Evolutionary conservation across 2,888 invertebrate genomes (phyloP).

Genomic region (Luperina nickerlii): DNA sequence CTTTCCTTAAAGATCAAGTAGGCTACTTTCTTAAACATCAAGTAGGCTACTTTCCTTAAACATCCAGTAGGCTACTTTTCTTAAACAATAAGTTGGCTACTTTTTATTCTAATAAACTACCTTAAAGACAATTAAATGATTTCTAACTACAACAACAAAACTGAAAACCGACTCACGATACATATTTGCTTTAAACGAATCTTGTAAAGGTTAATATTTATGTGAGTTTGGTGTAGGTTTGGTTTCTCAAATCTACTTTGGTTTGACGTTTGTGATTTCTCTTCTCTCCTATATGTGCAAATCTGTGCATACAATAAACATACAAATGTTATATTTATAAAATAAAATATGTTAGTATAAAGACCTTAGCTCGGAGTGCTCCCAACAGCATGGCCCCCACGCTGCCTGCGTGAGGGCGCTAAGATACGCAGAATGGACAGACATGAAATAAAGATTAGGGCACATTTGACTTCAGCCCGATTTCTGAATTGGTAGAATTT

Average conservation of each 20-base stretch:
- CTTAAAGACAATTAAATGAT: not conserved
- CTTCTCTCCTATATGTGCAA: slow-evolving; percentile 15
- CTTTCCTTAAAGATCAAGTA: not conserved
- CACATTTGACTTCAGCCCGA: not conserved
- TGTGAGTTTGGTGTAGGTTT: slow-evolving; percentile 11
- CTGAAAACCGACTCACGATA: slow-evolving; percentile 30
- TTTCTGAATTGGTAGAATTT: not conserved
- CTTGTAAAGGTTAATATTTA: slow-evolving; percentile 18
- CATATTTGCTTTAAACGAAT: slow-evolving; percentile 24
- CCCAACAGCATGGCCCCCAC: slow-evolving; percentile 71
- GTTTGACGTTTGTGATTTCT: slow-evolving; percentile 19
- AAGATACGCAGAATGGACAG: slow-evolving; percentile 71
- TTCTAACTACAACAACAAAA: slow-evolving; percentile 12
- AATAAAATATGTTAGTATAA: slow-evolving; percentile 47
- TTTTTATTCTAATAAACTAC: slow-evolving; percentile 10
- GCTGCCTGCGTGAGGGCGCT: slow-evolving; percentile 77
- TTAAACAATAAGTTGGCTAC: not conserved
- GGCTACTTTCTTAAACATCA: too few species aligned
- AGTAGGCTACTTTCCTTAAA: too few species aligned
- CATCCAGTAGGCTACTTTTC: not conserved
- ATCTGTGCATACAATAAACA: slow-evolving; percentile 29
- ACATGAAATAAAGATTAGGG: slow-evolving; percentile 78
- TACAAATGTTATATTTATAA: not conserved
- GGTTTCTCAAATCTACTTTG: slow-evolving; percentile 15
- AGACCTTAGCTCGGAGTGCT: slow-evolving; percentile 79